Conservation (phyloP, 2,888 invertebrate genomes). For the Agrotis segetum region DNA sequence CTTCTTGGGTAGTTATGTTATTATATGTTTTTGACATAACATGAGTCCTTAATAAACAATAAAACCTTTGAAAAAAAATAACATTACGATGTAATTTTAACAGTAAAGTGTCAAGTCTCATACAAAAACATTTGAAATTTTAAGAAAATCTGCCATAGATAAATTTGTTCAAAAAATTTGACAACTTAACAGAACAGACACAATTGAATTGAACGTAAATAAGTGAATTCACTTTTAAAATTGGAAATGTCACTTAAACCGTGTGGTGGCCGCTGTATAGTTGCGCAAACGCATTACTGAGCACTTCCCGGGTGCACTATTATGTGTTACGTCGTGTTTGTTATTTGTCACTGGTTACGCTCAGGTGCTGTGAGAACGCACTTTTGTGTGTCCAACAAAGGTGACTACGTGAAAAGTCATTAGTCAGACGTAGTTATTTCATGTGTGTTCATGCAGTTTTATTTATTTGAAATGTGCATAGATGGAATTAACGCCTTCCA, state of each 20-base stretch:
- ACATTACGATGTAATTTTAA: neutral
- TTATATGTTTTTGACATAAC: neutral
- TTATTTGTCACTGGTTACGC: slow-evolving; percentile 56
- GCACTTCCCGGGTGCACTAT: slow-evolving; percentile 65
- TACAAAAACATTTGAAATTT: neutral
- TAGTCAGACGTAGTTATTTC: slow-evolving; percentile 19
- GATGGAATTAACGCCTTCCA: too few species aligned
- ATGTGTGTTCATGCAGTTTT: neutral
- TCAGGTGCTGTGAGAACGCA: slow-evolving; percentile 46
- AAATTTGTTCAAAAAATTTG: neutral
- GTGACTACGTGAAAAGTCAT: slow-evolving; percentile 16
- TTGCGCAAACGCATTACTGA: slow-evolving; percentile 61
- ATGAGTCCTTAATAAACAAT: neutral
- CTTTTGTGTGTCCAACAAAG: slow-evolving; percentile 40
- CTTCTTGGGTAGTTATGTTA: neutral
- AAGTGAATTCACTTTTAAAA: slow-evolving; percentile 25
- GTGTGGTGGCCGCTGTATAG: slow-evolving; percentile 24
- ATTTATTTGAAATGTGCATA: too few species aligned
- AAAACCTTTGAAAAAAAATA: too few species aligned
- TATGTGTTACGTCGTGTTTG: slow-evolving; percentile 60
- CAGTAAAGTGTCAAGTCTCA: neutral
- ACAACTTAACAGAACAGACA: neutral
- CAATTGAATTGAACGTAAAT: slow-evolving; percentile 11
- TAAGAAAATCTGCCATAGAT: neutral
- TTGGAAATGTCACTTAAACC: slow-evolving; percentile 11